phyloP scores from a whole-genome alignment of 2,113 vertebrate genomes.

The Platysteira castanea region DNA sequence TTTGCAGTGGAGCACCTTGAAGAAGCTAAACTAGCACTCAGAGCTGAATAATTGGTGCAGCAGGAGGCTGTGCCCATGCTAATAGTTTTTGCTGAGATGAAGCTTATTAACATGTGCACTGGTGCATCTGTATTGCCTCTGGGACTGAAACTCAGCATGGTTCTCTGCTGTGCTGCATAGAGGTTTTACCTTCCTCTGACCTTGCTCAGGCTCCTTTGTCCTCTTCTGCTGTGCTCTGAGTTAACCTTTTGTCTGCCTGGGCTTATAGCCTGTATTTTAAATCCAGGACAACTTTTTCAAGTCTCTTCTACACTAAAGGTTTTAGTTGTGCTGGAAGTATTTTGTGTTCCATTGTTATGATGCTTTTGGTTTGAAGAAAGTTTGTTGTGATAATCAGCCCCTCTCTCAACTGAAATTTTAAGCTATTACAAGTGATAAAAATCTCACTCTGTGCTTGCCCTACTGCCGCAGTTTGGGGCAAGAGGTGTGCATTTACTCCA shows the following conservation, averaged over 20 bases:
- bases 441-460: background rate
- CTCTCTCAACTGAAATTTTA: background rate
- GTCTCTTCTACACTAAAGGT: background rate
- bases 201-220: slow-evolving; percentile 58
- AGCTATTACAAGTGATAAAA: background rate
- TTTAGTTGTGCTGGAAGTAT: background rate
- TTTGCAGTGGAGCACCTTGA: slow-evolving; percentile 5
- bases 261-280: background rate
- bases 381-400: background rate
- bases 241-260: slow-evolving; percentile 36
- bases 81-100: slow-evolving; percentile 62
- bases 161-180: background rate
- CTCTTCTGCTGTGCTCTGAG: slow-evolving; percentile 3
- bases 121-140: slow-evolving; percentile 66
- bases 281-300: background rate
- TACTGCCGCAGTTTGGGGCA: background rate
- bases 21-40: background rate
- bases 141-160: slow-evolving; percentile 47
- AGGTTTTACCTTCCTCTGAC: slow-evolving; percentile 65
- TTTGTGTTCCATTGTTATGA: background rate
- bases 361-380: background rate
- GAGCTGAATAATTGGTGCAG: slow-evolving; percentile 46
- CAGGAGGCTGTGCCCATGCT: slow-evolving; percentile 40
- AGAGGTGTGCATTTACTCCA: background rate
- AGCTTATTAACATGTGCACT: slow-evolving; percentile 66